These are phyloP conservation scores for Drosophila asahinai DNA, from an alignment of 1,140 invertebrate species.

Conservation along the genomic window DNA sequence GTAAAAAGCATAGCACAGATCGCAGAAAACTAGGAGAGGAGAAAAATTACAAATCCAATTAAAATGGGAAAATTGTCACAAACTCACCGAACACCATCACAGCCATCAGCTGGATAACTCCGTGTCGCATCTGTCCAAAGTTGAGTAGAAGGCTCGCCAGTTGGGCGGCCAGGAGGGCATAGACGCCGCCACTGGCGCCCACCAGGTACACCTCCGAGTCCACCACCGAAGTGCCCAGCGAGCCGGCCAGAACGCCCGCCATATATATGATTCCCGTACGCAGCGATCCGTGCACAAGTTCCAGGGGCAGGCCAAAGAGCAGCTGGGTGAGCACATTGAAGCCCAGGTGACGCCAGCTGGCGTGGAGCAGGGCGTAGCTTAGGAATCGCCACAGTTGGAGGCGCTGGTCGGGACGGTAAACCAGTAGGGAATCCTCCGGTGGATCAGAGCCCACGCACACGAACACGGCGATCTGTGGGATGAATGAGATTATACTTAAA, in stretches of 20 bases:
- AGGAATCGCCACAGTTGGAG: slow-evolving; percentile 97
- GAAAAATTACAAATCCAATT: slow-evolving; percentile 6
- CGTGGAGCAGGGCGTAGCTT: slow-evolving; percentile 97
- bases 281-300: slow-evolving; percentile 97
- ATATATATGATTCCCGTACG: slow-evolving; percentile 96
- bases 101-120: slow-evolving; percentile 94
- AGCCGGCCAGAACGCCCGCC: slow-evolving; percentile 96
- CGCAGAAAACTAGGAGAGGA: slow-evolving; percentile 91
- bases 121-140: slow-evolving; percentile 98
- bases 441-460: slow-evolving; percentile 92
- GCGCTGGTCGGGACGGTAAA: slow-evolving; percentile 96
- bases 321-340: slow-evolving; percentile 98
- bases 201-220: slow-evolving; percentile 97
- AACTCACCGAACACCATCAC: slow-evolving; percentile 95
- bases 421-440: slow-evolving; percentile 95
- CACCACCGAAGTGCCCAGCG: slow-evolving; percentile 95
- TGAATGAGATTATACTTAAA: slow-evolving; percentile 6
- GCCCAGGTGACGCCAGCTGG: slow-evolving; percentile 97
- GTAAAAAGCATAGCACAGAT: slow-evolving; percentile 97
- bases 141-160: slow-evolving; percentile 97
- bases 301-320: slow-evolving; percentile 95
- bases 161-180: slow-evolving; percentile 96
- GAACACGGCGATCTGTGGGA: slow-evolving; percentile 94
- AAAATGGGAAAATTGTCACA: slow-evolving; percentile 34
- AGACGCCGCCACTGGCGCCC: slow-evolving; percentile 97